Evolutionary conservation across 2,888 invertebrate species (phyloP).

Genomic region (Drosophila meridiana): DNA sequence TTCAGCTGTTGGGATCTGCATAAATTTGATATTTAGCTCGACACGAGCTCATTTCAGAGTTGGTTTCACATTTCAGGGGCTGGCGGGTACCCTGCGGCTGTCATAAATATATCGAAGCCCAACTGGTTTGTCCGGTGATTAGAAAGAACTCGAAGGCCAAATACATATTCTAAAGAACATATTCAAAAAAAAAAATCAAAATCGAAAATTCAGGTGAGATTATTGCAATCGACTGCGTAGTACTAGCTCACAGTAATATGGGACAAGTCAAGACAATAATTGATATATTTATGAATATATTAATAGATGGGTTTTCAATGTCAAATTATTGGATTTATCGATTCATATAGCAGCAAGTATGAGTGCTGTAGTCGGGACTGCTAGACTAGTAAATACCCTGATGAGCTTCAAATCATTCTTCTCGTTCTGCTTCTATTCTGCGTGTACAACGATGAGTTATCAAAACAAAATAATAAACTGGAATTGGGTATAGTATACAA

Average conservation of each 20-base stretch:
- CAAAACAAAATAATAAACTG: no score
- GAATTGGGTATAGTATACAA: no score
- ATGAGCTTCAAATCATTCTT: no score
- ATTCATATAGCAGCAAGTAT: neutral
- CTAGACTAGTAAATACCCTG: no score
- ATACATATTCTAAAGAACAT: constrained; percentile 15
- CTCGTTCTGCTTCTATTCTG: no score
- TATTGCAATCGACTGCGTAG: neutral
- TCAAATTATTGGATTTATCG: neutral
- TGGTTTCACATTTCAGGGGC: constrained; percentile 8
- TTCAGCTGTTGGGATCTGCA: constrained; percentile 54
- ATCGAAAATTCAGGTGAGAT: neutral
- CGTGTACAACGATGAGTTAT: no score
- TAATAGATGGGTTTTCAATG: neutral
- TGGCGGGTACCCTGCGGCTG: constrained; percentile 15
- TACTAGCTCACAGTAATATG: constrained; percentile 1
- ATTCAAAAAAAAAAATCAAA: neutral
- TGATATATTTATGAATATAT: neutral
- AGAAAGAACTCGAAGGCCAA: constrained; percentile 33
- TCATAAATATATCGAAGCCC: constrained; percentile 40
- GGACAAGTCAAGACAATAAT: neutral
- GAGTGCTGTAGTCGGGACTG: no score
- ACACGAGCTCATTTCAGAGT: constrained; percentile 33
- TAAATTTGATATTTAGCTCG: constrained; percentile 44
- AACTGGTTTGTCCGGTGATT: constrained; percentile 58